Evolutionary conservation across 2,113 vertebrate species (phyloP).

Genomic region (Tricholaema leucomelas): DNA sequence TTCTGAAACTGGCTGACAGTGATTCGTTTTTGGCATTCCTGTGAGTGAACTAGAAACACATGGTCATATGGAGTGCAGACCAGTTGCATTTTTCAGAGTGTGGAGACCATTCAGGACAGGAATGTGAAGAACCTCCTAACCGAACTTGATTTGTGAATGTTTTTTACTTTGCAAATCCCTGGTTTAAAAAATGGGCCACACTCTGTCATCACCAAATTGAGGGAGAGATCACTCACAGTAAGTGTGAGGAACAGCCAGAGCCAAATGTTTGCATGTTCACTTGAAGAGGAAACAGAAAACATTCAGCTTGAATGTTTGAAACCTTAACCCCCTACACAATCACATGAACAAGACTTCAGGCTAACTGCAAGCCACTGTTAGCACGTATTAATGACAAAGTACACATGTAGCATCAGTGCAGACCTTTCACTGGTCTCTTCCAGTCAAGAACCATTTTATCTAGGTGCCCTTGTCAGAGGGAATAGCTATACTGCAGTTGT

Average conservation of each 20-base stretch:
- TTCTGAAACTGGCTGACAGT: neutral
- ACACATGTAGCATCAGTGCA: neutral
- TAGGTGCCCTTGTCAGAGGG: neutral
- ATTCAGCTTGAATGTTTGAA: neutral
- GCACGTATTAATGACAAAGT: neutral
- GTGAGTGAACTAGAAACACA: neutral
- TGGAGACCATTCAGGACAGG: neutral
- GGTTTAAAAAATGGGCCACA: conserved; percentile 1
- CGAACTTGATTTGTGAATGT: conserved; percentile 14
- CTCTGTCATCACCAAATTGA: neutral
- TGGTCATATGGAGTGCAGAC: conserved; percentile 14
- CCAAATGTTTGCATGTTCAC: neutral
- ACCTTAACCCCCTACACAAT: neutral
- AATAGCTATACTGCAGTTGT: neutral
- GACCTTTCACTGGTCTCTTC: neutral
- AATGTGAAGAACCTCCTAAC: conserved; percentile 17
- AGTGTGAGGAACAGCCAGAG: neutral
- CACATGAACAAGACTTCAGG: neutral
- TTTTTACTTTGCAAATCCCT: conserved; percentile 8
- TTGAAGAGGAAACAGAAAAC: neutral
- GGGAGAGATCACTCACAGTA: neutral
- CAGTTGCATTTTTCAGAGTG: neutral
- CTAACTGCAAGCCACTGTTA: neutral
- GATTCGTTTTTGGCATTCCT: neutral
- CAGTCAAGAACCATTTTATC: neutral